Evolutionary conservation across 2,113 vertebrate genomes (phyloP).

Genomic region (Steatornis caripensis): DNA sequence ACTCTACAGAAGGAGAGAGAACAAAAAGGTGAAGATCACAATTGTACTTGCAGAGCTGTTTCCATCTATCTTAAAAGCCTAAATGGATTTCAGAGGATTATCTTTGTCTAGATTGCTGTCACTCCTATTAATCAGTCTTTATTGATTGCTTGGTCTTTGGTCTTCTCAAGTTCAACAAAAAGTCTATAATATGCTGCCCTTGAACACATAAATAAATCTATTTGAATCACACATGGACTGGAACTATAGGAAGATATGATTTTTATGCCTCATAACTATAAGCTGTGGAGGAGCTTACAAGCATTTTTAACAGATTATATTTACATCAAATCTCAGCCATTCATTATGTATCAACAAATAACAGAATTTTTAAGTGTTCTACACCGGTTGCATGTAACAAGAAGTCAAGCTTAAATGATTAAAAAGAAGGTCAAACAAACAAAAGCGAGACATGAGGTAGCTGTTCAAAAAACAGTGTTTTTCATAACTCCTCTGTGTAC

Average conservation of each 20-base stretch:
- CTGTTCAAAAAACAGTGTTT: neutral
- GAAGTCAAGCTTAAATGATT: neutral
- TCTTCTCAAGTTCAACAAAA: slow-evolving; percentile 80
- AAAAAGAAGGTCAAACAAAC: neutral
- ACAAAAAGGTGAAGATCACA: neutral
- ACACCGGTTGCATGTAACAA: neutral
- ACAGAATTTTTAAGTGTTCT: neutral
- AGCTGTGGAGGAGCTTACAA: neutral
- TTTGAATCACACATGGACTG: neutral
- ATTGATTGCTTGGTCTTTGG: slow-evolving; percentile 83
- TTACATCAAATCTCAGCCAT: neutral
- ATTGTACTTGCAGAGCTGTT: slow-evolving; percentile 35
- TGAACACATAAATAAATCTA: slow-evolving; percentile 25
- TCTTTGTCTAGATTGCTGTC: slow-evolving; percentile 81
- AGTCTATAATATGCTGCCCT: slow-evolving; percentile 35
- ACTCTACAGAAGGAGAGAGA: neutral
- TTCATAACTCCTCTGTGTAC: neutral
- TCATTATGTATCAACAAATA: neutral
- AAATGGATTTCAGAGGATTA: slow-evolving; percentile 86
- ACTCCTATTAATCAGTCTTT: slow-evolving; percentile 85
- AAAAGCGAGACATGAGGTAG: neutral
- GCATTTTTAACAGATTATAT: neutral
- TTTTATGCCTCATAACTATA: neutral
- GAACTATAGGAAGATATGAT: neutral
- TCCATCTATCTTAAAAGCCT: slow-evolving; percentile 66